phyloP scores from a whole-genome alignment of 2,113 vertebrate genomes.

The Mirounga angustirostris region DNA sequence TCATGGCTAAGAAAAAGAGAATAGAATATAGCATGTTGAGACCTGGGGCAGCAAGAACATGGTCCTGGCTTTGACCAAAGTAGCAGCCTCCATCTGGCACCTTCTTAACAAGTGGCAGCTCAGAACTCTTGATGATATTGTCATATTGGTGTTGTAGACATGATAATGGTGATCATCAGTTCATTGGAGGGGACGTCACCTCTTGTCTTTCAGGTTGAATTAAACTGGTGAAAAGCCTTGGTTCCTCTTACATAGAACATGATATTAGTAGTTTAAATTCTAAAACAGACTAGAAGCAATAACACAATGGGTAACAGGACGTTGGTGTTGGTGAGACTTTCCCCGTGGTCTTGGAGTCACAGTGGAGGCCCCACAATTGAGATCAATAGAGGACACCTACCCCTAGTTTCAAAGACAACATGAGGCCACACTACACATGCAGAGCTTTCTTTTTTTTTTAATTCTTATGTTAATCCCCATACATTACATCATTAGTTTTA shows the following conservation, averaged over 20 bases:
- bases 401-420: background rate
- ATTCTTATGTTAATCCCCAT: no score
- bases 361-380: background rate
- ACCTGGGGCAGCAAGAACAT: background rate
- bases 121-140: background rate
- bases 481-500: no score
- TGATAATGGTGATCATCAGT: background rate
- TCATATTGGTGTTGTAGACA: background rate
- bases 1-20: background rate
- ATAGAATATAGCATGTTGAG: fast-evolving
- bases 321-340: background rate
- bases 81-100: background rate
- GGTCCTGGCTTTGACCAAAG: background rate
- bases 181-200: background rate
- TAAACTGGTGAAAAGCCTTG: background rate
- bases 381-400: background rate
- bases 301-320: fast-evolving
- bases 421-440: fast-evolving
- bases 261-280: background rate
- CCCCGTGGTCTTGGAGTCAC: fast-evolving
- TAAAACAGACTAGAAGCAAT: background rate
- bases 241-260: background rate
- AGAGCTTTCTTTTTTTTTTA: background rate
- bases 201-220: background rate
- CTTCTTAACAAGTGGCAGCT: background rate